Evolutionary conservation across 2,888 invertebrate species (phyloP).

Genomic region (Glyphotaelius pellucidus): DNA sequence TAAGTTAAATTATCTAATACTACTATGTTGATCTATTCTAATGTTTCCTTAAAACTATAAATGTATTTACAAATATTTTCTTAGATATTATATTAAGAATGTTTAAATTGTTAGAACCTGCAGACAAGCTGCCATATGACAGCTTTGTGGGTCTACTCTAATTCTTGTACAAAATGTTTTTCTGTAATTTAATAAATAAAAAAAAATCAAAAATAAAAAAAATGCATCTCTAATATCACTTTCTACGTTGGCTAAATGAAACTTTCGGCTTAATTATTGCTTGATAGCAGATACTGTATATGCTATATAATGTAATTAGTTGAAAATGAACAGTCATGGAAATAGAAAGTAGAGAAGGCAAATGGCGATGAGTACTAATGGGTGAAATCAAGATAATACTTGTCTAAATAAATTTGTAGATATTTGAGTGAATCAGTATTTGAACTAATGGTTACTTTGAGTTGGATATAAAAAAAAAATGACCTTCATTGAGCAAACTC

Average conservation of each 20-base stretch:
- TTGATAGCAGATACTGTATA: background rate
- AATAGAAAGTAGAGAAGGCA: background rate
- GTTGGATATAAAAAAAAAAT: background rate
- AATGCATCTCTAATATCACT: background rate
- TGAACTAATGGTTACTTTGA: background rate
- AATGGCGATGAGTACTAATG: background rate
- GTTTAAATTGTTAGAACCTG: too few species aligned
- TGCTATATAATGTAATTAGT: background rate
- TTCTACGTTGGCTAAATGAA: background rate
- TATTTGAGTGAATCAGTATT: background rate
- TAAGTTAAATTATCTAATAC: too few species aligned
- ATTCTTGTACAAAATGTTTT: too few species aligned
- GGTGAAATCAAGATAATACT: background rate
- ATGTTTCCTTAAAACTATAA: too few species aligned
- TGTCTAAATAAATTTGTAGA: background rate
- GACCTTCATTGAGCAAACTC: background rate
- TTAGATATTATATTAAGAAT: too few species aligned
- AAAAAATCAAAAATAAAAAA: too few species aligned
- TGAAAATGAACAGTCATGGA: background rate
- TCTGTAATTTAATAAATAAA: too few species aligned
- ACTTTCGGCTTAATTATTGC: background rate
- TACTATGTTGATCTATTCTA: too few species aligned
- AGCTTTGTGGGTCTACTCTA: too few species aligned
- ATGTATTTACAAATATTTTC: too few species aligned
- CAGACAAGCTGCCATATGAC: too few species aligned